A percentile compares a stretch with the other conserved stretches of the same genome.
Evolutionary conservation across 2,888 invertebrate genomes (phyloP).

Genomic region (Lasius fuliginosus): DNA sequence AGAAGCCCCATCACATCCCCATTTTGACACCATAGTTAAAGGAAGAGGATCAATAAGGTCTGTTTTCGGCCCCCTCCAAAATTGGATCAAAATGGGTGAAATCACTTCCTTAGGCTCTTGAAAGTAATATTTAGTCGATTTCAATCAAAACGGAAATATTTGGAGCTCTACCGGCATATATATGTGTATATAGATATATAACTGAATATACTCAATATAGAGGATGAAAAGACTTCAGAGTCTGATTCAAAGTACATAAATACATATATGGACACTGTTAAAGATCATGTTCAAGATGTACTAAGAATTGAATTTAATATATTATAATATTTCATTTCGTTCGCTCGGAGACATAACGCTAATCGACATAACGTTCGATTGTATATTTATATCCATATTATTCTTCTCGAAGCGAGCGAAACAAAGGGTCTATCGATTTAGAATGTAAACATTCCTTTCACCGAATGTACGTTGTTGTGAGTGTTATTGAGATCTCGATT

Average conservation of each 20-base stretch:
- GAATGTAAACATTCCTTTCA: too few relatives aligned
- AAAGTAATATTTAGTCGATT: constrained; percentile 16
- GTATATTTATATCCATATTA: too few relatives aligned
- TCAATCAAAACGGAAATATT: neutral
- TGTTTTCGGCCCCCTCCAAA: neutral
- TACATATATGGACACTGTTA: neutral
- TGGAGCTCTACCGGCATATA: constrained; percentile 11
- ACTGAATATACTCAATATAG: too few relatives aligned
- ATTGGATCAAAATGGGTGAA: constrained; percentile 8
- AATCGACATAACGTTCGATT: too few relatives aligned
- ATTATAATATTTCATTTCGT: too few relatives aligned
- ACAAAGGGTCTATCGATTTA: too few relatives aligned
- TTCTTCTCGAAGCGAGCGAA: too few relatives aligned
- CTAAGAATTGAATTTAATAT: too few relatives aligned
- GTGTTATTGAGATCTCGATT: too few relatives aligned
- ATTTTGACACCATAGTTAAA: constrained; percentile 1
- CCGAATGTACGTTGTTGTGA: too few relatives aligned
- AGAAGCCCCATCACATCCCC: neutral
- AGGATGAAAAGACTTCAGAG: constrained; percentile 6
- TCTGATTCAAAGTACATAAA: constrained; percentile 14
- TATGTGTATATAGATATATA: constrained; percentile 17
- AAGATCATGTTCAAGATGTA: too few relatives aligned
- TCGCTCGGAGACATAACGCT: too few relatives aligned
- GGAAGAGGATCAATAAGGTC: neutral
- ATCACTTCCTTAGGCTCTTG: neutral